Conservation (phyloP, 2,797 vertebrate species). For the Morus bassanus region DNA sequence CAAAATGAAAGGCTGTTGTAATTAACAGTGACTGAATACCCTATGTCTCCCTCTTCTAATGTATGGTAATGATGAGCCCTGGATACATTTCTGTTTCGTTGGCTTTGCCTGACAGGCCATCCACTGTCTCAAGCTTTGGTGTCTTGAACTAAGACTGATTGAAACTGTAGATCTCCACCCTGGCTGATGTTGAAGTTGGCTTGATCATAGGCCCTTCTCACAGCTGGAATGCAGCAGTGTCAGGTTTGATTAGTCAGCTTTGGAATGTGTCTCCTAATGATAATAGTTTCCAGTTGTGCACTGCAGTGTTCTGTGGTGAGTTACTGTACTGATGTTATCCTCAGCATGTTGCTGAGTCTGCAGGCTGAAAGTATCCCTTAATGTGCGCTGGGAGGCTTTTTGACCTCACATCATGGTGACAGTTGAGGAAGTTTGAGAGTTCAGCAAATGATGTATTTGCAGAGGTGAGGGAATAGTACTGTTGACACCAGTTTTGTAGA, state of each 20-base stretch:
- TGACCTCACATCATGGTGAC: neutral
- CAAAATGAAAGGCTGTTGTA: neutral
- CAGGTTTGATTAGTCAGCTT: slow-evolving; percentile 38
- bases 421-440: neutral
- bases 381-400: neutral
- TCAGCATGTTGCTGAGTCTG: slow-evolving; percentile 38
- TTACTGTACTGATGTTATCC: slow-evolving; percentile 33
- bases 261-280: neutral
- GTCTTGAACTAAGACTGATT: neutral
- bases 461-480: neutral
- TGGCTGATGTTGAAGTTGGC: neutral
- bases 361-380: neutral
- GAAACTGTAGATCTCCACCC: neutral
- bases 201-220: neutral
- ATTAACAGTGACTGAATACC: neutral
- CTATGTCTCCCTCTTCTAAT: neutral
- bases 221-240: slow-evolving; percentile 20
- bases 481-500: neutral
- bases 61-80: neutral
- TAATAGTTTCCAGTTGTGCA: slow-evolving; percentile 43
- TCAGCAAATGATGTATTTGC: neutral
- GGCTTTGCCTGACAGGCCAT: neutral
- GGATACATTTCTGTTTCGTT: neutral
- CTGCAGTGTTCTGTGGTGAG: neutral
- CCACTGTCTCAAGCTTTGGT: neutral